Evolutionary conservation across 1,140 invertebrate species (phyloP).

Genomic region (Drosophila sucinea): DNA sequence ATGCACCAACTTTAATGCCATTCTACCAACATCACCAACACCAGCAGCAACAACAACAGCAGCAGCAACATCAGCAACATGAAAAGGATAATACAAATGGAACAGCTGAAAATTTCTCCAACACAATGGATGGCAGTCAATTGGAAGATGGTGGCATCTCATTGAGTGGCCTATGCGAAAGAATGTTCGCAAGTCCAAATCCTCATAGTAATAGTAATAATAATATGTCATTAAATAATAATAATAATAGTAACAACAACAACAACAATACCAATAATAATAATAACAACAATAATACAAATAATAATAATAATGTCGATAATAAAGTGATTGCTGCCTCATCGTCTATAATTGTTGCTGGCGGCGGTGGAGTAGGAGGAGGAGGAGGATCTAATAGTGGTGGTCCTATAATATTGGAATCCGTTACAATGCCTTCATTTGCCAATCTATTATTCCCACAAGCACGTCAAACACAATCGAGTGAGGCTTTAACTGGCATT

Average conservation of each 20-base stretch:
- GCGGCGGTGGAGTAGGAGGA: not conserved
- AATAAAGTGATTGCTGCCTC: slow-evolving; percentile 46
- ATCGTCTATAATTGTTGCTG: slow-evolving; percentile 19
- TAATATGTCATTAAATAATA: slow-evolving; percentile 45
- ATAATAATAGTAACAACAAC: slow-evolving; percentile 24
- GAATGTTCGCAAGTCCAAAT: slow-evolving; percentile 74
- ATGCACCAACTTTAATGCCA: slow-evolving; percentile 54
- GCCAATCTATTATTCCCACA: slow-evolving; percentile 64
- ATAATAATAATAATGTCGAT: slow-evolving; percentile 38
- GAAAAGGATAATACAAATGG: slow-evolving; percentile 30
- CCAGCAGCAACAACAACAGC: slow-evolving; percentile 23
- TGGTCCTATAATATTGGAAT: slow-evolving; percentile 55
- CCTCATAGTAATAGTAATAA: slow-evolving; percentile 52
- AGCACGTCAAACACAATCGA: slow-evolving; percentile 16
- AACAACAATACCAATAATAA: slow-evolving; percentile 27
- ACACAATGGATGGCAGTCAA: slow-evolving; percentile 61
- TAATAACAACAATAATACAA: slow-evolving; percentile 36
- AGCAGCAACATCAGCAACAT: slow-evolving; percentile 20
- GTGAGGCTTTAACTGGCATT: slow-evolving; percentile 35
- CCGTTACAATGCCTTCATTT: slow-evolving; percentile 71
- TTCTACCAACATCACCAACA: slow-evolving; percentile 48
- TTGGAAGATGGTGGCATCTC: slow-evolving; percentile 66
- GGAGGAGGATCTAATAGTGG: not conserved
- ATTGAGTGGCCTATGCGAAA: slow-evolving; percentile 69
- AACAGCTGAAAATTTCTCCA: slow-evolving; percentile 52